Base-by-base conservation (phyloP, 2,797 vertebrate species). In the Sebastes diaconus region DNA sequence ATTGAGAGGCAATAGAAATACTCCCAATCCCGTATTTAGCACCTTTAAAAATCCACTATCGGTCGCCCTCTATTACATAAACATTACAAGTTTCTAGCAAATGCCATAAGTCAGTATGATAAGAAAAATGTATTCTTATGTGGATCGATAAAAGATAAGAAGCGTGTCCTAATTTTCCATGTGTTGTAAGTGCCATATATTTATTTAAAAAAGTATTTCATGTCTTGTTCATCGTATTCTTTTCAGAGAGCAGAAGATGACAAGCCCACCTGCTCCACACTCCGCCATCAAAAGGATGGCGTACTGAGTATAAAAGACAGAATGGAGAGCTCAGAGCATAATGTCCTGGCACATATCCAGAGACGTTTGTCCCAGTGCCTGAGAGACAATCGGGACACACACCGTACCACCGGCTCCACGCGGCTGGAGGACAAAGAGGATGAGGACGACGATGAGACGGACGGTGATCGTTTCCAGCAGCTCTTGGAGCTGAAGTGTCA, bases 401-500 rank as follows among this genome's bases (percentile, higher is more conserved):
- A 94, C 57, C 86, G 87, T 50, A 94, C 91, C 36, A 27, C 59
- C 57, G n/a, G 95, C 9, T 94, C 94, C 64, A 88, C 93, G 2
- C 75, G 85, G 94, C 93, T 95, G 91, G 85, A 75, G 91, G 90
- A 94, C 29, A 95, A 93, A 29, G 90, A 90, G 0, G 96, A 95
- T 16, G 97, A 96, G 6, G 94, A 94, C 0, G 90, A 92, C 0
- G 96, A 95, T 6, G 95, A 95, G 4, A 91, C 94, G 12, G 97
- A 97, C 16, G 97, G 97, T 8, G 97, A 98, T 73, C 95, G 96
- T 8, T 98, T 97, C 92, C 96, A 96, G 78, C 98, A 99, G 93
- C 95, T 99, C 13, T 78, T 99, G 93, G 97, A 99, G 93, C 96
- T 99, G 4, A 99, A 99, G 83, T 98, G 98, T 94, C 97, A 98